phyloP scores from a whole-genome alignment of 2,888 invertebrate genomes.

The Dione vanillae region DNA sequence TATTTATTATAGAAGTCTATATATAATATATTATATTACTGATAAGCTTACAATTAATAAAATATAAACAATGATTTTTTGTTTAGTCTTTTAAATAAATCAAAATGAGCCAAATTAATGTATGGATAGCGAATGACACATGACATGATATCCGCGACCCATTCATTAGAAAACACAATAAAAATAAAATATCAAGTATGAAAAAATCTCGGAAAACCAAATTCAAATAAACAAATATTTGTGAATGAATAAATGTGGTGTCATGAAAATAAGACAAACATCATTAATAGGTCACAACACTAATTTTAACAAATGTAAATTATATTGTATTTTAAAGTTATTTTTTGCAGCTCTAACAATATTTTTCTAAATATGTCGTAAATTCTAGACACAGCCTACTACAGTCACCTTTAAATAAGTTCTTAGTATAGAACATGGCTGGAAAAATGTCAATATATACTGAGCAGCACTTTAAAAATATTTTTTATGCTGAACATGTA shows the following conservation, averaged over 20 bases:
- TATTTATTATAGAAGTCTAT: not conserved
- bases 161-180: not conserved
- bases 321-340: not conserved
- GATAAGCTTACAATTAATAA: conserved; percentile 13
- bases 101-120: not conserved
- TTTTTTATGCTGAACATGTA: too few species aligned
- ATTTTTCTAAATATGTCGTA: not conserved
- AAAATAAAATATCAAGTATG: not conserved
- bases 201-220: not conserved
- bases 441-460: not conserved
- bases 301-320: not conserved
- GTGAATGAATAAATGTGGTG: not conserved
- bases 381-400: conserved; percentile 14
- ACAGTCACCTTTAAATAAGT: conserved; percentile 1
- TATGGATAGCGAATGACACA: not conserved
- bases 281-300: not conserved
- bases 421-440: not conserved
- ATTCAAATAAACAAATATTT: not conserved
- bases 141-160: not conserved
- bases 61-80: conserved; percentile 6
- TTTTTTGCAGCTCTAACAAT: not conserved
- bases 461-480: not conserved
- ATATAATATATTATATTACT: not conserved
- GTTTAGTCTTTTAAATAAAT: not conserved
- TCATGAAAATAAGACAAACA: not conserved